Evolutionary conservation across 1,140 invertebrate species (phyloP).

Genomic region (Sinonovacula constricta): DNA sequence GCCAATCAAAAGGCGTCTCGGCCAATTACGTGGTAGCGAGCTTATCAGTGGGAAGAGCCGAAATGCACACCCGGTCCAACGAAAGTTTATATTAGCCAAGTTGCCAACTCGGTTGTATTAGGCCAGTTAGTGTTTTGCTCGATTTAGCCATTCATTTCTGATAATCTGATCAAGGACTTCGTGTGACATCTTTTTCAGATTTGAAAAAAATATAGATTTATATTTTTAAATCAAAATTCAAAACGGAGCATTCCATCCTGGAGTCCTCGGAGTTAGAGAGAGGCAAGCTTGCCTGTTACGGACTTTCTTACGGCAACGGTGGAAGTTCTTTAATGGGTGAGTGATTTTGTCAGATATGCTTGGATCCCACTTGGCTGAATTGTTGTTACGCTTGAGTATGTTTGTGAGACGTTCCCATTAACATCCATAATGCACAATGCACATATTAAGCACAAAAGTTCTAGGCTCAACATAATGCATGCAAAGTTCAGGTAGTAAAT

Average conservation of each 20-base stretch:
- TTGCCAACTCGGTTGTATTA: constrained; percentile 42
- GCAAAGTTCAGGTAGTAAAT: too few species aligned
- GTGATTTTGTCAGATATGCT: too few species aligned
- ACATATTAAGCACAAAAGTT: too few species aligned
- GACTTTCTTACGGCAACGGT: constrained; percentile 5
- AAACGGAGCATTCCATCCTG: constrained; percentile 3
- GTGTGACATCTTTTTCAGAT: neutral
- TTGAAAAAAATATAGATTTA: too few species aligned
- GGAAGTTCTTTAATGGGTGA: constrained; percentile 34
- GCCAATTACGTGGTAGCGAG: constrained; percentile 30
- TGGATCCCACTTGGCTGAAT: too few species aligned
- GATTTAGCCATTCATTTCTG: constrained; percentile 9
- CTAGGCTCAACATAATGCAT: too few species aligned
- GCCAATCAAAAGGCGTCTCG: constrained; percentile 1
- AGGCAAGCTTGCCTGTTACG: constrained; percentile 43
- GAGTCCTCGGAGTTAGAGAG: constrained; percentile 36
- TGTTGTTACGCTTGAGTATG: too few species aligned
- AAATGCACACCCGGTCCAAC: constrained; percentile 10
- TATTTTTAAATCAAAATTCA: too few species aligned
- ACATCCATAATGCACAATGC: too few species aligned
- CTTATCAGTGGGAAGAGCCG: constrained; percentile 46
- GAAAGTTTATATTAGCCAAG: constrained; percentile 31
- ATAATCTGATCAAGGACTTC: neutral
- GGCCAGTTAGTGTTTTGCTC: constrained; percentile 43
- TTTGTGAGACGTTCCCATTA: too few species aligned